Base-by-base conservation (phyloP, 2,888 invertebrate species). In the Chaetogeoica ovagalla region DNA sequence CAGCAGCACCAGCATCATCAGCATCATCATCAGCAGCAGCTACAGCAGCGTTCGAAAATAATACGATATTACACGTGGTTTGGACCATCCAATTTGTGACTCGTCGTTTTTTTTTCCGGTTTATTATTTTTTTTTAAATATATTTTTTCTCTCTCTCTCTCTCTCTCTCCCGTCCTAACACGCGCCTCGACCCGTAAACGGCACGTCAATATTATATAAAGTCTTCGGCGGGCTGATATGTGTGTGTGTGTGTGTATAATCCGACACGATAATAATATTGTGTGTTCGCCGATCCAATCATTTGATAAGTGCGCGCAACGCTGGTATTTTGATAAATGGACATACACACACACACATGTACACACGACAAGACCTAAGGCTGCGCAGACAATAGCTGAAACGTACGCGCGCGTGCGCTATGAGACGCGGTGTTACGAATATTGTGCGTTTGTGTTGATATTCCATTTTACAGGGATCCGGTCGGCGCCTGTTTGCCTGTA, bases 251-350 rank as follows among this genome's bases (percentile, higher is more conserved):
- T 30, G 30, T n/a, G 8, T 30, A 17, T n/a, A 79, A 79, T 71
- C 65, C 63, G 79, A 79, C 71, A 71, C 43, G 79, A 71, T 79
- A 79, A 71, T 71, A 79, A 71, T 63, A 79, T 79, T 71, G 52
- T 71, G 52, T 71, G 79, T 71, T 79, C 71, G 79, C 79, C 79
- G 79, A 79, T 79, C 79, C 71, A 79, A 79, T 79, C 70, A 71
- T 63, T 71, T 71, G 79, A 79, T 79, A 79, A 79, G 75, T 68
- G 59, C n/a, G 43, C 43, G 30, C 30, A 30, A 30, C 43, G 43
- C 68, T 30, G 59, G 66, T 62, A 57, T 76, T 79, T 79, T 79
- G 79, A 79, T 79, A 79, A 79, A 79, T 79, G 79, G 70, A 71
- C n/a, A n/a, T n/a, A n/a, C n/a, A n/a, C n/a, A n/a, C n/a, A n/a